These are phyloP conservation scores for Hermatobates lingyangjiaoensis DNA, from an alignment of 1,140 invertebrate species.

Conservation along the genomic window DNA sequence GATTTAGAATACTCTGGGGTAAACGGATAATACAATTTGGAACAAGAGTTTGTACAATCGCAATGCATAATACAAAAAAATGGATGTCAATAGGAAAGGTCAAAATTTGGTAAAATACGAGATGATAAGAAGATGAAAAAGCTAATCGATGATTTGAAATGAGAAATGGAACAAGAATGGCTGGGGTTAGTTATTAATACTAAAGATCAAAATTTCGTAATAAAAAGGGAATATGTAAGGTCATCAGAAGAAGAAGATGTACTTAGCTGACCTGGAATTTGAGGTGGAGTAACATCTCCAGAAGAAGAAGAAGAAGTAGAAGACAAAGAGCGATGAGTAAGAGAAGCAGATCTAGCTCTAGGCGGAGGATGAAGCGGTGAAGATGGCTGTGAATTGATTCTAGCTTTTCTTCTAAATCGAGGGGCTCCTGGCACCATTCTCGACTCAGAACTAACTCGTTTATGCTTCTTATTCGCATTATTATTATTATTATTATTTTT, in stretches of 20 bases:
- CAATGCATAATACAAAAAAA: too few relatives aligned
- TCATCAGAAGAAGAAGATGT: conserved; percentile 12
- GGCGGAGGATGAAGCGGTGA: background rate
- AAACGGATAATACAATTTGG: too few relatives aligned
- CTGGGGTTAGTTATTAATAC: too few relatives aligned
- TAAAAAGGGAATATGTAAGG: too few relatives aligned
- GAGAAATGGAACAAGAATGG: too few relatives aligned
- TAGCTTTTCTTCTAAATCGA: background rate
- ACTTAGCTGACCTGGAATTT: background rate
- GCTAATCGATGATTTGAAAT: too few relatives aligned
- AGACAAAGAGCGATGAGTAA: background rate
- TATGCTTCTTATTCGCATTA: background rate
- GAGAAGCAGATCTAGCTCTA: background rate
- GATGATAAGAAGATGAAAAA: too few relatives aligned
- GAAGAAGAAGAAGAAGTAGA: conserved; percentile 4
- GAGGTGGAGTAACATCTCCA: background rate
- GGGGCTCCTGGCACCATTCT: background rate
- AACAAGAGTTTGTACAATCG: too few relatives aligned
- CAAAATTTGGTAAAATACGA: too few relatives aligned
- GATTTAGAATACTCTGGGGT: too few relatives aligned
- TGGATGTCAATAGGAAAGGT: too few relatives aligned
- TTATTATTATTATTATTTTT: background rate
- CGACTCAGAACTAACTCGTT: background rate
- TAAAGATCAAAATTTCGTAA: too few relatives aligned
- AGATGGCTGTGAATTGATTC: conserved; percentile 5